Conservation (phyloP, 2,113 vertebrate species). For the Gopherus flavomarginatus region DNA sequence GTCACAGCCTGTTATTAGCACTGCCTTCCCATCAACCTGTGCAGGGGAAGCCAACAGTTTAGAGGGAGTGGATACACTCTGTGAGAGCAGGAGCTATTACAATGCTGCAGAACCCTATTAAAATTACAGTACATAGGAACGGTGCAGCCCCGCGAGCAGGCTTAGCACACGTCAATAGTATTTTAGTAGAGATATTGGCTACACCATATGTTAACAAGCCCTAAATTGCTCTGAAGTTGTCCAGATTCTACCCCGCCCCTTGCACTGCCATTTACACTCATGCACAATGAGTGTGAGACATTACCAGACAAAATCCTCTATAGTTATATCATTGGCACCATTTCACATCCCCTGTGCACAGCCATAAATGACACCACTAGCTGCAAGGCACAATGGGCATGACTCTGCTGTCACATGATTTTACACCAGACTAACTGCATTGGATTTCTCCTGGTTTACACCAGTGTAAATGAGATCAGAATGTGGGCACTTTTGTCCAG, state of each 20-base stretch:
- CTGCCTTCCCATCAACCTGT: conserved; percentile 83
- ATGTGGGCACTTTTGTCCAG: not conserved
- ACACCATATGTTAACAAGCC: not conserved
- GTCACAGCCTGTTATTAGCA: conserved; percentile 90
- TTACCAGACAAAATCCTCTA: not conserved
- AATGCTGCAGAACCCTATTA: not conserved
- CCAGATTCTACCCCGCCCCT: not conserved
- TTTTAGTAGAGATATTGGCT: too few relatives aligned
- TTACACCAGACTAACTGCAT: not conserved
- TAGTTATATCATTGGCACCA: not conserved
- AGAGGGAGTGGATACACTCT: not conserved
- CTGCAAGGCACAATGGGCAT: not conserved
- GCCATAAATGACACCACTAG: not conserved
- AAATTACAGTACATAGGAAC: not conserved
- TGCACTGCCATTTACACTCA: not conserved
- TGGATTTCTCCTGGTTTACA: not conserved
- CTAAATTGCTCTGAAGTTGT: not conserved
- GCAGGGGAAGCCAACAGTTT: not conserved
- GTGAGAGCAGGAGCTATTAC: fast-evolving
- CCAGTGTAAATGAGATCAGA: fast-evolving
- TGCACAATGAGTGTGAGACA: not conserved
- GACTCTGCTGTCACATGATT: not conserved
- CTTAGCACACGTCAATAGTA: not conserved
- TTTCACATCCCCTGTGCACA: not conserved
- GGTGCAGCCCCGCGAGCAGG: not conserved